Percentiles rank a stretch among this genome's conserved stretches.
phyloP scores from a whole-genome alignment of 2,888 invertebrate genomes.

The Eupithecia pulchellata region DNA sequence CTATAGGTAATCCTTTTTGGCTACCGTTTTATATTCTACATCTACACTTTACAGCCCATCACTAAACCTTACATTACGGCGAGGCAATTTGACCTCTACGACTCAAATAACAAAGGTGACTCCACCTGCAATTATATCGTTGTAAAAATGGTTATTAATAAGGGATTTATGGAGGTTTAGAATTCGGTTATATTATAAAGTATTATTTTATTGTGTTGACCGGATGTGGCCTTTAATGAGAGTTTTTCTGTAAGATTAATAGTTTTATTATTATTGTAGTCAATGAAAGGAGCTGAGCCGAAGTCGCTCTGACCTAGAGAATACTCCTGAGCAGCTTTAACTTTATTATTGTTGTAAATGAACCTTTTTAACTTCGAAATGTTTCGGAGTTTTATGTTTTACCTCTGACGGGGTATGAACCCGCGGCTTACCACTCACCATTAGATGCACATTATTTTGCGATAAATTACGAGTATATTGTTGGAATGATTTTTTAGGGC shows the following conservation, averaged over 20 bases:
- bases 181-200: conserved; percentile 64
- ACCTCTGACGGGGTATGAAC: neutral
- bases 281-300: conserved; percentile 16
- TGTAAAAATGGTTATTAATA: conserved; percentile 53
- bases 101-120: conserved; percentile 14
- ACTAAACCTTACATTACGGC: conserved; percentile 56
- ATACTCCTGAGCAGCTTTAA: neutral
- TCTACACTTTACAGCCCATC: conserved; percentile 59
- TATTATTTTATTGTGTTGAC: conserved; percentile 53
- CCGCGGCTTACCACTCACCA: neutral
- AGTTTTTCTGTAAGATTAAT: conserved; percentile 38
- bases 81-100: conserved; percentile 21
- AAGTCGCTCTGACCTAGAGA: conserved; percentile 1
- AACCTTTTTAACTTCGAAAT: neutral
- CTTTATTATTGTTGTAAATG: conserved; percentile 4
- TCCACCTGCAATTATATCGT: conserved; percentile 31
- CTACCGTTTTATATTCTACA: conserved; percentile 72
- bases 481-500: neutral
- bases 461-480: neutral
- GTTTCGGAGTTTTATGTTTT: neutral
- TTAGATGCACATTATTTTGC: neutral
- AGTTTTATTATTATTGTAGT: conserved; percentile 33
- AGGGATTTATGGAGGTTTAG: conserved; percentile 71
- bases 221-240: conserved; percentile 59
- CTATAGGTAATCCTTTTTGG: conserved; percentile 75